A percentile compares a stretch with the other conserved stretches of the same genome.
These are phyloP conservation scores for Hemiscyllium ocellatum DNA, from an alignment of 2,113 vertebrate species.

Conservation along the genomic window DNA sequence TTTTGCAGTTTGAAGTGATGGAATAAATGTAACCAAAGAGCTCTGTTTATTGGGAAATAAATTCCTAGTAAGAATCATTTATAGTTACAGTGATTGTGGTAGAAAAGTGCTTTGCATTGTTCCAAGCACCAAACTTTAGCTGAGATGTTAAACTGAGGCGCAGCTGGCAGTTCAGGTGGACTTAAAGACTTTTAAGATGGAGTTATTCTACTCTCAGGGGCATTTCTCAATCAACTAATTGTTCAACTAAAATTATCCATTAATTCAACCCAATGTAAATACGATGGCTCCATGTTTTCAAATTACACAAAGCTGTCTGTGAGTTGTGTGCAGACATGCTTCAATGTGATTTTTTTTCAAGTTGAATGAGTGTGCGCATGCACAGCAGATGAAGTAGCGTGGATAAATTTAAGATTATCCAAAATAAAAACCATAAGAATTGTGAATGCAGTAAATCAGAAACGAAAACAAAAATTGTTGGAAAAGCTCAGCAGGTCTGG, in stretches of 20 bases:
- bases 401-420: no score
- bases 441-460: no score
- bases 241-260: neutral
- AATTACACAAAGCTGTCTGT: no score
- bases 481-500: no score
- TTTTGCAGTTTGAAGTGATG: neutral
- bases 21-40: neutral
- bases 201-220: neutral
- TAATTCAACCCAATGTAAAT: neutral
- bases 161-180: neutral
- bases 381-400: no score
- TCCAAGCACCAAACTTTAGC: neutral
- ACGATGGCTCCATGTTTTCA: no score
- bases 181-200: neutral
- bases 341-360: no score
- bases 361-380: no score
- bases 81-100: neutral
- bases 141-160: neutral
- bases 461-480: no score
- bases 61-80: neutral
- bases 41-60: neutral
- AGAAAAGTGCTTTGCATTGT: neutral
- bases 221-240: neutral
- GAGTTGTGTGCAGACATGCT: no score
- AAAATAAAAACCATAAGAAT: no score